These are phyloP conservation scores for Luperina testacea DNA, from an alignment of 2,888 invertebrate species.

Conservation along the genomic window DNA sequence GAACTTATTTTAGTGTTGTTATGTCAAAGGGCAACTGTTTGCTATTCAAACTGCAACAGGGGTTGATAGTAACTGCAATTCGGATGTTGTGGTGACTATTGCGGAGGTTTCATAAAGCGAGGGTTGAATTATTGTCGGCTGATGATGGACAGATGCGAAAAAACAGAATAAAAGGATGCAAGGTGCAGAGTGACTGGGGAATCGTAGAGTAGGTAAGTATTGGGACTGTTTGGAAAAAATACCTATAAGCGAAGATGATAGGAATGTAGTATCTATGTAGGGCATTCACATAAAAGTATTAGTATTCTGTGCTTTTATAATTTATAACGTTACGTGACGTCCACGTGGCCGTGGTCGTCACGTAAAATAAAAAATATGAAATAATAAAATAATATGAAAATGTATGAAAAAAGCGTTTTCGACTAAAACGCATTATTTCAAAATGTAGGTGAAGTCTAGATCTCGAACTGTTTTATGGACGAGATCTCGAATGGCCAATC, in stretches of 20 bases:
- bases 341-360: too few relatives aligned
- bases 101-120: not conserved
- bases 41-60: conserved; percentile 4
- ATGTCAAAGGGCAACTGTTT: not conserved
- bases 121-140: not conserved
- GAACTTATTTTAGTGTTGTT: not conserved
- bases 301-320: not conserved
- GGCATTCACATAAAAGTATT: not conserved
- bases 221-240: not conserved
- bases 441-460: too few relatives aligned
- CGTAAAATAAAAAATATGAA: too few relatives aligned
- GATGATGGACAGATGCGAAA: not conserved
- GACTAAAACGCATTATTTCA: not conserved
- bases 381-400: too few relatives aligned
- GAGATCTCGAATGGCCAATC: not conserved
- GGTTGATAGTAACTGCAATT: not conserved
- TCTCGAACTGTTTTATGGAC: not conserved
- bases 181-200: not conserved
- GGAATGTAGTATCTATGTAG: not conserved
- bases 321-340: not conserved
- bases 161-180: not conserved
- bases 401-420: too few relatives aligned
- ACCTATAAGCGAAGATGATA: too few relatives aligned
- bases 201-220: not conserved
- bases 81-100: not conserved